Base-by-base conservation (phyloP, 2,113 vertebrate genomes). In the Crotalus helleri region DNA sequence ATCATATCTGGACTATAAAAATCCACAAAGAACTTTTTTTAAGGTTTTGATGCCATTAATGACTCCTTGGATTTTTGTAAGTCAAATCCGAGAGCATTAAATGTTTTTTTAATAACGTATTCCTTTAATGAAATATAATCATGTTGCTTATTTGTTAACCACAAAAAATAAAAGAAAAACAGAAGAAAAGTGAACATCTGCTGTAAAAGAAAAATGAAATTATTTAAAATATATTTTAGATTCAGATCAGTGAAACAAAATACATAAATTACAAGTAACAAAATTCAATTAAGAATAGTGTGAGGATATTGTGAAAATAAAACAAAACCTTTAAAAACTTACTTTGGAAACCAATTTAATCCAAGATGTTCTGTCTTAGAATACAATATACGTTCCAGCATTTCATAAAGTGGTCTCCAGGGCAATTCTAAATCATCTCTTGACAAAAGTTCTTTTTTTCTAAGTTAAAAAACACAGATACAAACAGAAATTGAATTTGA, bases 271-370 rank as follows among this genome's bases (percentile, higher is more conserved):
- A 81, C 33, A 81, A 39, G 74, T 7, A 81, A 81, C 17, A 81
- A 39, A 21, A 81, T 81, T 81, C 69, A 81, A 81, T 15, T 39
- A 39, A 81, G 33, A 81, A 44, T 19, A 81, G 3, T 81, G 7
- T 44, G 33, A 81, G 19, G 7, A 44, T 53, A 87, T 15, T 87
- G 12, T 55, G 51, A 39, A 55, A 29, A 55, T 33, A 21, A 88
- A 88, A 88, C 24, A 88, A 57, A 55, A 57, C 49, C 29, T 21
- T 33, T n/a, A n/a, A n/a, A 49, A 94, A 96, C 98, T 97, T 99
- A 99, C 99, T 99, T 99, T 92, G 99, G 99, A 97, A 99, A 99
- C 99, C 99, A 99, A 97, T 99, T 99, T 96, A 99, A 98, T 94
- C 99, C 99, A 90, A 99, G 98, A 95, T 99, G 99, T 95, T 99